These are phyloP conservation scores for Notiomystis cincta DNA, from an alignment of 2,113 vertebrate species.

Conservation along the genomic window DNA sequence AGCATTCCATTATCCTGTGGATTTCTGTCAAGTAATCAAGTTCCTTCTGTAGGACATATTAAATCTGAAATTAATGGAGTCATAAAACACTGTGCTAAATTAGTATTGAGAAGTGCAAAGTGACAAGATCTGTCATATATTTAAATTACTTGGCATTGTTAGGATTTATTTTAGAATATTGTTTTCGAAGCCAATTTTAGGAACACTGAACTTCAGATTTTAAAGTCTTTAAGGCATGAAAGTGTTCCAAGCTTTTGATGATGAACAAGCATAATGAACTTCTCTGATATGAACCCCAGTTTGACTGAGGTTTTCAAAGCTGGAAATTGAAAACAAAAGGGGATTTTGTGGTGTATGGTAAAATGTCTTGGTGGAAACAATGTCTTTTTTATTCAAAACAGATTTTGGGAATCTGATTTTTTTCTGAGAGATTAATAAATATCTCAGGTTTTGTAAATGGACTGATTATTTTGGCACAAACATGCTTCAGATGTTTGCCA, in stretches of 20 bases:
- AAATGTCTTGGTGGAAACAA: not conserved
- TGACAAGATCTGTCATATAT: not conserved
- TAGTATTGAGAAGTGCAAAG: not conserved
- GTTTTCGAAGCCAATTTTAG: not conserved
- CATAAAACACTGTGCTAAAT: not conserved
- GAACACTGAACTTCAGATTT: not conserved
- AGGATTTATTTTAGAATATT: not conserved
- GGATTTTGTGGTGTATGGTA: not conserved
- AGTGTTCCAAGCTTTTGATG: not conserved
- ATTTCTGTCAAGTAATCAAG: not conserved
- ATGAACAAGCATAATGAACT: not conserved
- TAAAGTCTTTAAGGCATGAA: not conserved
- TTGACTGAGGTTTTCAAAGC: not conserved
- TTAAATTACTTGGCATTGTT: constrained; percentile 2
- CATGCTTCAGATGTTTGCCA: not conserved
- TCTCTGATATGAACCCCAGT: not conserved
- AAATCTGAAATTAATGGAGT: not conserved
- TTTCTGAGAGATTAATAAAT: not conserved
- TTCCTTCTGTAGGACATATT: not conserved
- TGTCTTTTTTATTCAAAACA: not conserved
- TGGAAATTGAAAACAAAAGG: constrained; percentile 1
- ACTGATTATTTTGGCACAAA: not conserved
- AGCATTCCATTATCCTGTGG: not conserved
- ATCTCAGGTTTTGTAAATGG: not conserved
- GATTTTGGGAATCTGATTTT: not conserved